Base-by-base conservation (phyloP, 2,888 invertebrate genomes). In the Sarcophaga variegata region DNA sequence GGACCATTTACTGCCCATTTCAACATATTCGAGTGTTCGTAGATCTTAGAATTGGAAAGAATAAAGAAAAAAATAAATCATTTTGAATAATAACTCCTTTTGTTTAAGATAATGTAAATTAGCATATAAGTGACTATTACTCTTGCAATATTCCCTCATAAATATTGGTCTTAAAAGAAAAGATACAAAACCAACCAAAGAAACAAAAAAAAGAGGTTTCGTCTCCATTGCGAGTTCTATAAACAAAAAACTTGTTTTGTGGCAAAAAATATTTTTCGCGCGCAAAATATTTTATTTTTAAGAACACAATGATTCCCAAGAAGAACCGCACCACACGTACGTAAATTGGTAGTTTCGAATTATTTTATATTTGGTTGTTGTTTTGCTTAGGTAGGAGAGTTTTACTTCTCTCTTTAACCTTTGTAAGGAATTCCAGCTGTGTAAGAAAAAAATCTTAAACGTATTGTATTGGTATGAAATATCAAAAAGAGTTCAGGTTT, bases 1-100 rank as follows among this genome's bases (percentile, higher is more conserved):
- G 92, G 89, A 89, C 91, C 91, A 87, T 92, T 92, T 60, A 93
- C 91, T 86, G 93, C 92, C 93, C 93, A 93, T 90, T 93, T 93
- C 81, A 92, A 89, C 93, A 93, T 93, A 74, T 70, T 85, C 10
- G n/a, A 14, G 45, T 11, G n/a, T 4, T 74, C 10, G 37, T 60
- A 4, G 14, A 14, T 47, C 17, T 17, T 17, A 70, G n/a, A 78
- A 49, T 20, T 79, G 63, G 74, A 75, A 66, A 54, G n/a, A 54
- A 60, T 20, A 75, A 47, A 49, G 54, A 66, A 60, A 37, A 66
- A 47, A 70, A 72, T 11, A 75, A 62, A 71, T 60, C 1, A 54
- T 54, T 54, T 54, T 54, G 14, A 37, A 37, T 72, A 47, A 62
- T 37, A 59, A 72, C 74, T 74, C 22, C 37, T n/a, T 25, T 62